phyloP scores from a whole-genome alignment of 1,140 invertebrate genomes.

The Drosophila gunungcola region DNA sequence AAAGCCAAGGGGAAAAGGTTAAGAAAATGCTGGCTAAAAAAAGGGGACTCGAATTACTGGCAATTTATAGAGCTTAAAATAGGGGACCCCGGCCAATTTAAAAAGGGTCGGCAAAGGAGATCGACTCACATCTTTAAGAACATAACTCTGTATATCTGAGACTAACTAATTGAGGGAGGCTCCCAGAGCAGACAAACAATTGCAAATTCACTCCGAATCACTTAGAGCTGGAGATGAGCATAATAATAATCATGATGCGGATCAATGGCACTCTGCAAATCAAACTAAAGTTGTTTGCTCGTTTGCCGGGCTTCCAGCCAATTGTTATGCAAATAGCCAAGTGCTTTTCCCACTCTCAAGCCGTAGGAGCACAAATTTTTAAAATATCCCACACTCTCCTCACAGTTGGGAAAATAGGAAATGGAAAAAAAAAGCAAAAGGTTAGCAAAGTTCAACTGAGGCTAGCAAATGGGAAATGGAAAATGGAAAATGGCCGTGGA shows the following conservation, averaged over 20 bases:
- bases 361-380: constrained; percentile 63
- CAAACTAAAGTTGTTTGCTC: constrained; percentile 60
- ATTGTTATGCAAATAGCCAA: constrained; percentile 80
- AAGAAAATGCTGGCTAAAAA: neutral
- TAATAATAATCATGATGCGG: constrained; percentile 31
- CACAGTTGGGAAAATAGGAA: constrained; percentile 8
- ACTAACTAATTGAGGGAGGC: constrained; percentile 28
- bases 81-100: constrained; percentile 11
- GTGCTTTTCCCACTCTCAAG: constrained; percentile 50
- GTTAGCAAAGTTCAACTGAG: constrained; percentile 9
- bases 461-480: constrained; percentile 9
- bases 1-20: constrained; percentile 21
- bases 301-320: constrained; percentile 49
- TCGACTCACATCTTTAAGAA: constrained; percentile 31
- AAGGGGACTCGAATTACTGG: constrained; percentile 41
- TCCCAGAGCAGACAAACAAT: constrained; percentile 32
- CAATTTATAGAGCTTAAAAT: constrained; percentile 16
- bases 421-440: constrained; percentile 23
- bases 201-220: constrained; percentile 37
- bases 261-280: constrained; percentile 51
- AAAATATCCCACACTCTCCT: constrained; percentile 53
- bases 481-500: constrained; percentile 13
- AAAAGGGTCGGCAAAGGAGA: constrained; percentile 21
- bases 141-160: constrained; percentile 21
- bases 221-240: constrained; percentile 39